Conservation (phyloP, 2,888 invertebrate species). For the Ophion ventricosus region DNA sequence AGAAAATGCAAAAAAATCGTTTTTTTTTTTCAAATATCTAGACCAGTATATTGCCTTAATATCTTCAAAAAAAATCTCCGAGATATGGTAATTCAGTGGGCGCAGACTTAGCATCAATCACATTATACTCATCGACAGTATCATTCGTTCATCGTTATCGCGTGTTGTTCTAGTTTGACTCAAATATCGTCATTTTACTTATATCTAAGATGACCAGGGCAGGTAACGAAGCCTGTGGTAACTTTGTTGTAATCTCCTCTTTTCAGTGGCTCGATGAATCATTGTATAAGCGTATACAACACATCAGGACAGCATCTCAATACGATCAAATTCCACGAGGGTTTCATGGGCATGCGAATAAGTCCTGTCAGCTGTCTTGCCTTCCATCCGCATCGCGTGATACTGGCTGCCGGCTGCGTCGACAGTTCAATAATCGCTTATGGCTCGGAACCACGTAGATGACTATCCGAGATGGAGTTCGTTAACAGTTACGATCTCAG, state of each 20-base stretch:
- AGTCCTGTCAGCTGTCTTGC: slow-evolving; percentile 94
- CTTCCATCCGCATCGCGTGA: slow-evolving; percentile 94
- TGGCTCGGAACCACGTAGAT: slow-evolving; percentile 88
- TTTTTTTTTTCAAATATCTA: no score
- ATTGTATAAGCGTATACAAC: slow-evolving; percentile 91
- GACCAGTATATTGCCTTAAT: no score
- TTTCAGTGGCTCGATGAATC: slow-evolving; percentile 90
- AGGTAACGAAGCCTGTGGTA: not conserved
- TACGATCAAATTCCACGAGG: slow-evolving; percentile 94
- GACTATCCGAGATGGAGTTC: slow-evolving; percentile 84
- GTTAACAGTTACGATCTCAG: slow-evolving; percentile 73
- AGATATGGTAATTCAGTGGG: no score
- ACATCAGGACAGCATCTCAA: slow-evolving; percentile 89
- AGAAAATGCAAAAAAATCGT: no score
- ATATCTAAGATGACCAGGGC: not conserved
- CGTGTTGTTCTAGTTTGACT: not conserved
- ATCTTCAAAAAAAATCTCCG: no score
- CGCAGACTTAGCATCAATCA: no score
- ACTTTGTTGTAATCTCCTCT: slow-evolving; percentile 42
- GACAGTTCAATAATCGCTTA: slow-evolving; percentile 95
- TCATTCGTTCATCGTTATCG: no score
- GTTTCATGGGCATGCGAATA: slow-evolving; percentile 93
- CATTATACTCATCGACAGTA: no score
- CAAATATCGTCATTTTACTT: not conserved
- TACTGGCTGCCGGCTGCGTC: slow-evolving; percentile 93